phyloP scores from a whole-genome alignment of 2,797 vertebrate species.

The Muscicapa comitata region DNA sequence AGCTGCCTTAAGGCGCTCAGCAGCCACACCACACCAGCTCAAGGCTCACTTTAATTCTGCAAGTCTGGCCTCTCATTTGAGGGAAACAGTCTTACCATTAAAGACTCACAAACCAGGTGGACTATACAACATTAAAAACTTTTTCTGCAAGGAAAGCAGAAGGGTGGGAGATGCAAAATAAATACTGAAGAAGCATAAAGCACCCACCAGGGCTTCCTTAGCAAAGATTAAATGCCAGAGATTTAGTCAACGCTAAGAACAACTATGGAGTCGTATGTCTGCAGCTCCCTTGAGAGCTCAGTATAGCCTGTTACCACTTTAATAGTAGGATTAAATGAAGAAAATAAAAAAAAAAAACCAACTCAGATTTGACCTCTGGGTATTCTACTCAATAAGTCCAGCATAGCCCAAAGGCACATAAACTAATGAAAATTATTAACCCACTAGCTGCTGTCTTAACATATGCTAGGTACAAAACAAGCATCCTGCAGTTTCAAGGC shows the following conservation, averaged over 20 bases:
- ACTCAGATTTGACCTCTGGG: not conserved
- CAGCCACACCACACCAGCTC: not conserved
- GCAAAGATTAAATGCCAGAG: not conserved
- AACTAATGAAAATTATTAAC: conserved; percentile 5
- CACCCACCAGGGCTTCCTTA: not conserved
- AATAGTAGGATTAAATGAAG: conserved; percentile 26
- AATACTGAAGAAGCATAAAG: not conserved
- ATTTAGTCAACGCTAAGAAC: not conserved
- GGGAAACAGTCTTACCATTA: not conserved
- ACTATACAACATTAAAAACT: not conserved
- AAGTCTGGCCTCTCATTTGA: not conserved
- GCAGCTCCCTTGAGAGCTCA: not conserved
- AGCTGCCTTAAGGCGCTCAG: not conserved
- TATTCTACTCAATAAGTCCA: not conserved
- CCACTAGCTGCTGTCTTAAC: not conserved
- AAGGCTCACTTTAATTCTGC: not conserved
- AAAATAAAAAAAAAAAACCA: conserved; percentile 26
- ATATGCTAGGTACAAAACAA: not conserved
- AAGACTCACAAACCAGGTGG: not conserved
- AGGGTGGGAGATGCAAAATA: not conserved
- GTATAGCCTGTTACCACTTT: not conserved
- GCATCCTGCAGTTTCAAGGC: not conserved
- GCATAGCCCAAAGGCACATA: not conserved
- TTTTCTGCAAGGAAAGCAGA: conserved; percentile 16
- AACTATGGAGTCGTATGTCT: not conserved